phyloP scores from a whole-genome alignment of 2,113 vertebrate species.

The Rutilus rutilus region DNA sequence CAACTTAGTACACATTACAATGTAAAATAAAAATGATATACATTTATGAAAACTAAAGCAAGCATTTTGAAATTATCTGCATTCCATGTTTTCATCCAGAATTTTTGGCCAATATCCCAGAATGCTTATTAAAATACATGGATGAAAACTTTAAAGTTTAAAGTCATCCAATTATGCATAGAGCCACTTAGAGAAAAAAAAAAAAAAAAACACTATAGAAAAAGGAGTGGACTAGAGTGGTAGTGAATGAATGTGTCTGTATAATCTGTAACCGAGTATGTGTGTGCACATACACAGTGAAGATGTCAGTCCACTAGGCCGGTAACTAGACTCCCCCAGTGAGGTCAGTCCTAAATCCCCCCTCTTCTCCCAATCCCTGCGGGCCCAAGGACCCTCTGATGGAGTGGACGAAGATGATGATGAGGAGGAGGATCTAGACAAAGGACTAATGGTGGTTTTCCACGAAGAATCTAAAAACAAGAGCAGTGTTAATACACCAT shows the following conservation, averaged over 20 bases:
- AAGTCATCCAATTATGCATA: background rate
- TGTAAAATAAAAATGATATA: no score
- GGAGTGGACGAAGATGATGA: constrained; percentile 67
- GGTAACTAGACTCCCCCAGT: constrained; percentile 79
- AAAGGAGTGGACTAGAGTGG: background rate
- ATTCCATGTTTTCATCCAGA: background rate
- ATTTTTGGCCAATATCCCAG: background rate
- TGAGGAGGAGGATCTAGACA: constrained; percentile 81
- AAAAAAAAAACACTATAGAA: background rate
- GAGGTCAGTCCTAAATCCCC: constrained; percentile 73
- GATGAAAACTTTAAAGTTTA: background rate
- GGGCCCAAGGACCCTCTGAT: constrained; percentile 78
- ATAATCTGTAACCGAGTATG: background rate
- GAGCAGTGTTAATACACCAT: constrained; percentile 57
- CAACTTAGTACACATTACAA: background rate
- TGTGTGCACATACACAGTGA: constrained; percentile 81
- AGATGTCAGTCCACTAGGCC: constrained; percentile 72
- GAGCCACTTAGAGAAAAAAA: background rate
- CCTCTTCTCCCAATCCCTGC: constrained; percentile 82
- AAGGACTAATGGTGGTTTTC: constrained; percentile 78
- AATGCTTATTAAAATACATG: background rate
- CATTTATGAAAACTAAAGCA: background rate
- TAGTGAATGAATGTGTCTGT: background rate
- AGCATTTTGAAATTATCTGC: background rate
- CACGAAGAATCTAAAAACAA: constrained; percentile 82